Evolutionary conservation across 1,140 invertebrate genomes (phyloP).

Genomic region (Drosophila nigromelanica): DNA sequence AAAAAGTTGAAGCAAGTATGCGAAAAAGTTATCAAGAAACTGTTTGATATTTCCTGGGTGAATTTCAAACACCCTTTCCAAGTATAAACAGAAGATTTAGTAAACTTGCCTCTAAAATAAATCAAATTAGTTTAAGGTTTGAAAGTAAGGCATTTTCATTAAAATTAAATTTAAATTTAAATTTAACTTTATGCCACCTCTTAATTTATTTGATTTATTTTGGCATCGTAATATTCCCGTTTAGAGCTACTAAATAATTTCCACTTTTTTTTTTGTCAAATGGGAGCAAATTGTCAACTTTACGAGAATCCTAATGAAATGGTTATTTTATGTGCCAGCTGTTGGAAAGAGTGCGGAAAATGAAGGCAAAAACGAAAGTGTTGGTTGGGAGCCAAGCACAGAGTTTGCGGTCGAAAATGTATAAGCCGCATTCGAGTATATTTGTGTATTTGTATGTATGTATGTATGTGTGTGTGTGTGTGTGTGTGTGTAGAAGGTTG

Average conservation of each 20-base stretch:
- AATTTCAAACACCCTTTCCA: constrained; percentile 27
- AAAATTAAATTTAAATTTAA: too few relatives aligned
- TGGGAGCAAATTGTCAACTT: not conserved
- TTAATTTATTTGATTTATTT: not conserved
- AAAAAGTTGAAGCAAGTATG: constrained; percentile 29
- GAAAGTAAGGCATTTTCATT: too few relatives aligned
- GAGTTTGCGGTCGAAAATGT: constrained; percentile 66
- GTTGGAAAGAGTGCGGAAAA: constrained; percentile 26
- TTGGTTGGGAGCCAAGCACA: constrained; percentile 50
- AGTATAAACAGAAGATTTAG: not conserved
- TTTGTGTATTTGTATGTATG: constrained; percentile 2
- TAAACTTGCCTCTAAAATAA: too few relatives aligned
- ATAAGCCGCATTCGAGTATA: constrained; percentile 29
- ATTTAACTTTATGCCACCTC: too few relatives aligned
- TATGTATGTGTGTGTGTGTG: not conserved
- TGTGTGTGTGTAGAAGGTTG: constrained; percentile 2
- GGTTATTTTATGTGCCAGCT: constrained; percentile 8
- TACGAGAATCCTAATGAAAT: constrained; percentile 2
- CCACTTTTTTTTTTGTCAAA: not conserved
- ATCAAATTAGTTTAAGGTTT: too few relatives aligned
- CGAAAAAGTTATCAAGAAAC: not conserved
- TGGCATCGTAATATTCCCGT: not conserved
- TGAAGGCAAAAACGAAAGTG: constrained; percentile 49
- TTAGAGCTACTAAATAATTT: not conserved
- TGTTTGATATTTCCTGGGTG: constrained; percentile 16